Evolutionary conservation across 2,113 vertebrate species (phyloP), one percentile per base, ranked within the genome.

Genomic region (Gila orcuttii): DNA sequence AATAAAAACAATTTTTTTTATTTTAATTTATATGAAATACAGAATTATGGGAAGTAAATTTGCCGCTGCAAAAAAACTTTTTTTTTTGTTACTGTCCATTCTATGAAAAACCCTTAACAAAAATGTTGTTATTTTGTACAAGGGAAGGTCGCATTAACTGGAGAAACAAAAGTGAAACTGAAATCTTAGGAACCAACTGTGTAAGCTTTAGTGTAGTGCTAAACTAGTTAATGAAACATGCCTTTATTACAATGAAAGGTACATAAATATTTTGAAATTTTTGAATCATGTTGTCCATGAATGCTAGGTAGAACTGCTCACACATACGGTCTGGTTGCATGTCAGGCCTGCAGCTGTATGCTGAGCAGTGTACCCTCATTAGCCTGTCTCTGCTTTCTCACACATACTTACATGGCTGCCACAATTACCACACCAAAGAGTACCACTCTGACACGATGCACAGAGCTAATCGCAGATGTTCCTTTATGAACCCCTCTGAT

Each of bases 331-430:
- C 31, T 71, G 55, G 45, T 55, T 69, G 11, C 12, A 31, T 79
- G 64, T 86, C 15, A 86, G 64, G 64, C 76, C 45, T 82, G 80
- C 62, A 82, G 80, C 80, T 82, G 80, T 69, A 69, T 79, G 55
- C 50, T 45, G 64, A 25, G 17, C 47, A 45, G 62, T 77, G 47
- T 76, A 62, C 76, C 47, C 59, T 68, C 60, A 81, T 77, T 76
- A 79, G 60, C 60, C 47, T 79, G 83, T 85, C 60, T 36, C 6
- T 52, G 75, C 74, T 45, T 39, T 85, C 64, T 76, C 73, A 36
- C 52, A 62, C 36, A 66, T 21, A 31, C 83, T 52, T 69, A 19
- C 25, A 21, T 50, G 31, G 62, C 28, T 85, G 74, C 64, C 68
- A 83, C 82, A 83, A 55, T 73, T 73, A 83, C 68, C 64, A 83